Conservation (phyloP, 2,797 vertebrate genomes). For the Alca torda region DNA sequence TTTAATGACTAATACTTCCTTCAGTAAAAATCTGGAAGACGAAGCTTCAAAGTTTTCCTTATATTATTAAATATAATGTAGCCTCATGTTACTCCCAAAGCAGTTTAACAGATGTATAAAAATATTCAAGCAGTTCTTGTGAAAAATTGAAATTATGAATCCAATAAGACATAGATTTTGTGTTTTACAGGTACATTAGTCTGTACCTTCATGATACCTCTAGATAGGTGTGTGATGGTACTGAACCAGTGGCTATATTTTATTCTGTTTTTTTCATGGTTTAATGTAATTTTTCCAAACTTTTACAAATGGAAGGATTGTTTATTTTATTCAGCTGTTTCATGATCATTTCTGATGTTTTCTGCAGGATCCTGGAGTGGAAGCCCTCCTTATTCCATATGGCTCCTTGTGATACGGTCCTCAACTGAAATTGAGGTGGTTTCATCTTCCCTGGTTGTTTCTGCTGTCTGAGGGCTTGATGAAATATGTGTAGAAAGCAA, state of each 20-base stretch:
- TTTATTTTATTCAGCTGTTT: background rate
- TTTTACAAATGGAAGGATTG: background rate
- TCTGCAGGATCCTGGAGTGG: fast-evolving
- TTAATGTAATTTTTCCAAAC: background rate
- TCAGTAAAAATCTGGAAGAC: background rate
- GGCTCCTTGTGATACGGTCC: background rate
- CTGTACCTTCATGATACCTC: background rate
- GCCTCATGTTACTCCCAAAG: background rate
- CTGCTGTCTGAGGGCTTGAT: background rate
- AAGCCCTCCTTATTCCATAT: background rate
- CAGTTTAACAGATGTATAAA: background rate
- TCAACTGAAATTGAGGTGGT: background rate
- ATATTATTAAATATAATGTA: background rate
- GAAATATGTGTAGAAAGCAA: background rate
- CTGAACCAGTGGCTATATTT: background rate
- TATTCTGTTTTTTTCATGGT: background rate
- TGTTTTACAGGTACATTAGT: background rate
- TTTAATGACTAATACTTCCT: background rate
- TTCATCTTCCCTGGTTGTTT: background rate
- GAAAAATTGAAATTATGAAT: background rate
- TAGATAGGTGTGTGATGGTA: background rate
- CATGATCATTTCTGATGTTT: background rate
- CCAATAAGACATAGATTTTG: background rate
- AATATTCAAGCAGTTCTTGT: background rate
- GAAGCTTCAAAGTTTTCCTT: background rate